These are phyloP conservation scores for Brachionus paranguensis DNA, from an alignment of 1,140 invertebrate genomes.

Conservation along the genomic window DNA sequence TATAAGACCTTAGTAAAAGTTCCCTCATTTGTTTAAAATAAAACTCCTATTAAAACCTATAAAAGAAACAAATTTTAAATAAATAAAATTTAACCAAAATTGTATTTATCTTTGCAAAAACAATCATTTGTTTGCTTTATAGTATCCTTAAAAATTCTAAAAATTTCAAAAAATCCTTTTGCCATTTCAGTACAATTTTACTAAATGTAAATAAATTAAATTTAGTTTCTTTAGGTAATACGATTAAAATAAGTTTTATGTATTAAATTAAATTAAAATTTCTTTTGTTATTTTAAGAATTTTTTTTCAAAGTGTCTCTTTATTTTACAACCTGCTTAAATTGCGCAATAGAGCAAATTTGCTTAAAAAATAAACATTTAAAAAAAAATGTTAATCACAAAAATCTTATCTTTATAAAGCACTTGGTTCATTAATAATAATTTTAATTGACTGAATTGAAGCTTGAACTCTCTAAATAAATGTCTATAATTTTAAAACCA, in stretches of 20 bases:
- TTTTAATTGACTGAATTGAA: neutral
- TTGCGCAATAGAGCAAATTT: neutral
- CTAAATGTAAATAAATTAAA: neutral
- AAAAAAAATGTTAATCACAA: neutral
- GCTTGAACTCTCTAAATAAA: neutral
- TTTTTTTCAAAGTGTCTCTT: neutral
- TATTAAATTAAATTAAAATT: no score
- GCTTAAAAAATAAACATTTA: neutral
- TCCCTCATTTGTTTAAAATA: neutral
- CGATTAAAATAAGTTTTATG: neutral
- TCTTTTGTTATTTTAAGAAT: no score
- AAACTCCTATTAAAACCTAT: neutral
- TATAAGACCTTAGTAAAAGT: no score
- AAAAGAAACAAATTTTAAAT: neutral
- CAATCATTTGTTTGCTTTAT: neutral
- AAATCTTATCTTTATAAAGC: neutral
- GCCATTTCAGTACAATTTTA: neutral
- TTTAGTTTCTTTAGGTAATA: neutral
- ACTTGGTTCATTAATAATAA: neutral
- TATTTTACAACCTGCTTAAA: neutral
- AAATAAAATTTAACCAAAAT: neutral
- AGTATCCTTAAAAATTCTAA: neutral
- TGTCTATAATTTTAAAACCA: neutral
- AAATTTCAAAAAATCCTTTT: neutral
- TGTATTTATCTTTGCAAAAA: neutral